Percentiles rank a stretch among this genome's conserved stretches.
Conservation (phyloP, 2,113 vertebrate species). For the Phyllostomus discolor region DNA sequence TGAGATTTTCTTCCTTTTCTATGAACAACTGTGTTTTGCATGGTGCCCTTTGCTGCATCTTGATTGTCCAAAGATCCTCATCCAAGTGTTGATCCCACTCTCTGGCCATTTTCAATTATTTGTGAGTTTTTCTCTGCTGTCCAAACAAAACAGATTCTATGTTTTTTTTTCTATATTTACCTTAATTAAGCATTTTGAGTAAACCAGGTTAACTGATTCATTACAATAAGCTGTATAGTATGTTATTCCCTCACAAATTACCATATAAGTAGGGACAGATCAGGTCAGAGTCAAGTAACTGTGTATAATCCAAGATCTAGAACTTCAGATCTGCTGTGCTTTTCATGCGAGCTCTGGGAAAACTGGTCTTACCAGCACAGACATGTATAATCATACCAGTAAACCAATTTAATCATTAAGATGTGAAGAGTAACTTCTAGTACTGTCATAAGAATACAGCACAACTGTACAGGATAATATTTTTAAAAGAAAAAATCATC, state of each 20-base stretch:
- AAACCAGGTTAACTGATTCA: background rate
- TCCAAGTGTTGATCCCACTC: background rate
- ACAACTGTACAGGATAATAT: background rate
- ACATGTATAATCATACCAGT: slow-evolving; percentile 4
- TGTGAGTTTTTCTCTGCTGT: background rate
- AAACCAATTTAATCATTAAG: slow-evolving; percentile 25
- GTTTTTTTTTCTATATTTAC: background rate
- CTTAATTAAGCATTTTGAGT: background rate
- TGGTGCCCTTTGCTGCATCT: background rate
- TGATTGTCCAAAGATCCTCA: background rate
- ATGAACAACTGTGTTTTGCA: background rate
- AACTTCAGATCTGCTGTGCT: background rate
- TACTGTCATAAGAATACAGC: background rate
- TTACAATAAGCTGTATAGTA: background rate
- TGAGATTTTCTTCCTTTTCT: background rate
- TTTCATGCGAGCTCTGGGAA: background rate
- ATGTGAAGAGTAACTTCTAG: background rate
- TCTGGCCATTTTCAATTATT: background rate
- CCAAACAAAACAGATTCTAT: background rate
- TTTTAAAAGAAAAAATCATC: background rate
- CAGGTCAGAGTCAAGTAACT: background rate
- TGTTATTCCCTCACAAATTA: slow-evolving; percentile 23
- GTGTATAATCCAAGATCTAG: background rate
- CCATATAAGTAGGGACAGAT: background rate
- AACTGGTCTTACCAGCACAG: background rate